phyloP scores from a whole-genome alignment of 2,888 invertebrate species.

The Polymixis lichenea region DNA sequence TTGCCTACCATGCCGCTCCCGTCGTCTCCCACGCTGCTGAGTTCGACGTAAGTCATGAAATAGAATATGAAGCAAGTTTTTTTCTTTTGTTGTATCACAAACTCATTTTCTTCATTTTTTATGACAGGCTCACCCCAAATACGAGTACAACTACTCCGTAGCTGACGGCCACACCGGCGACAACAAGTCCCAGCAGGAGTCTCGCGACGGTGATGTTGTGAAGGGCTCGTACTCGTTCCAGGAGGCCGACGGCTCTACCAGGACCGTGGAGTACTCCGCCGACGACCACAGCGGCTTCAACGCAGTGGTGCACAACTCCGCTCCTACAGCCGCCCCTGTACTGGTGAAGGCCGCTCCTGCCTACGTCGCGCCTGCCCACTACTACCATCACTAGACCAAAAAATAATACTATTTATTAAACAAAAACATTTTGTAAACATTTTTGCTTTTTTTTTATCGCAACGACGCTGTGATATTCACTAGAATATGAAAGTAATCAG shows the following conservation, averaged over 20 bases:
- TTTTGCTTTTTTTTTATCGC: neutral
- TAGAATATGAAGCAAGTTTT: neutral
- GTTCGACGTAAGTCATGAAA: constrained; percentile 43
- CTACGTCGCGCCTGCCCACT: constrained; percentile 62
- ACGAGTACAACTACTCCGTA: constrained; percentile 86
- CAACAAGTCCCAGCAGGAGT: constrained; percentile 87
- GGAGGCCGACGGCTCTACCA: constrained; percentile 87
- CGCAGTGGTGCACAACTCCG: constrained; percentile 75
- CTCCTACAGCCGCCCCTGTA: constrained; percentile 64
- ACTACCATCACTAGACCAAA: constrained; percentile 60
- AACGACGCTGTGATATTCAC: neutral
- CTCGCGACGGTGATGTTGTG: constrained; percentile 88
- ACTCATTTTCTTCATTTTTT: constrained; percentile 55
- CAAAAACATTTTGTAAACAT: neutral
- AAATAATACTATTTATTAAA: constrained; percentile 42
- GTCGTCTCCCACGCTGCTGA: constrained; percentile 68
- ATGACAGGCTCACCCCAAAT: constrained; percentile 83
- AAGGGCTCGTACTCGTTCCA: constrained; percentile 89
- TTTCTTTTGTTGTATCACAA: constrained; percentile 56
- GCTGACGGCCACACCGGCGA: constrained; percentile 87
- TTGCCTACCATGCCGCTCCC: constrained; percentile 78
- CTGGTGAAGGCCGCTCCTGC: constrained; percentile 54
- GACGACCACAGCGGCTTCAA: constrained; percentile 85
- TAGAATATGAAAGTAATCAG: neutral
- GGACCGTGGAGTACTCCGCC: constrained; percentile 88